Evolutionary conservation across 2,888 invertebrate species (phyloP), one percentile per base, ranked within the genome.

Genomic region (Celastrina argiolus): DNA sequence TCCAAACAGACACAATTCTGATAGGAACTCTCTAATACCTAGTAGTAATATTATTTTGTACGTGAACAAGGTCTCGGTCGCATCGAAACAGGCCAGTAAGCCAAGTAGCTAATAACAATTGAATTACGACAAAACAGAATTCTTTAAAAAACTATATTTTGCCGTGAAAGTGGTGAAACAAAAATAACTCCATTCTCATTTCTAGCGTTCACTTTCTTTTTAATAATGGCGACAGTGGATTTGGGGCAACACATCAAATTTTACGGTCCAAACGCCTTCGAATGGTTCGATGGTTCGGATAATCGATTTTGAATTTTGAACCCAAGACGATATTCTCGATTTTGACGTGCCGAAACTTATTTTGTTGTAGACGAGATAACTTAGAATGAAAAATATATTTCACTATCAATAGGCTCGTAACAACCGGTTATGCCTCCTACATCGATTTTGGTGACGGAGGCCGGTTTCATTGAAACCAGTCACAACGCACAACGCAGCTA

Each of bases 21-120:
- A 8, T 61, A 22, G 31, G 18, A 2, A 22, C 1, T 5, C 16
- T 34, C 59, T 1, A 31, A 61, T 34, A 22, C 14, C 64, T 45
- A 74, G 39, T 56, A n/a, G n/a, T n/a, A n/a, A n/a, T n/a, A n/a
- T 26, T n/a, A 26, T 12, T 12, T 18, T 3, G 56, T 26, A 51
- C 22, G 51, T 51, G 51, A 51, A 12, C 5, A 51, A 26, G 51
- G 51, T 51, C 51, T 22, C 14, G 26, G 22, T 1, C 22, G 10
- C 51, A 51, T 4, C 10, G 10, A 36, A 36, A 51, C 22, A 14
- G 51, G 51, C 51, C 51, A 51, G 51, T 51, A 4, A 51, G 51
- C 14, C 14, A 51, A 51, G 22, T 26, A 26, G 22, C 26, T 51
- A 26, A 51, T 51, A 51, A 51, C 22, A 51, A 26, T 51, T 51